Base-by-base conservation (phyloP, 1,140 invertebrate genomes). In the Periplaneta americana region DNA sequence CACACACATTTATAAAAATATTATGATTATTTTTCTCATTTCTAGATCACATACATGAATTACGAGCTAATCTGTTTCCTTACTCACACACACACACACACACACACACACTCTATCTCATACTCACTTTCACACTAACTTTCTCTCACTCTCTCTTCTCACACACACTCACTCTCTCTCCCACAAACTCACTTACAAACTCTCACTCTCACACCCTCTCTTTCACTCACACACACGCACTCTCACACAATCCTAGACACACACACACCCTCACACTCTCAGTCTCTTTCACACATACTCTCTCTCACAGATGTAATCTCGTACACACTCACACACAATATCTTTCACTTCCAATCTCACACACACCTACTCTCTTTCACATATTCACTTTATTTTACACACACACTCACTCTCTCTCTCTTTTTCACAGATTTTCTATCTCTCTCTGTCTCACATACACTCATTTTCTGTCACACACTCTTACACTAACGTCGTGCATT, bases 221-320 rank as follows among this genome's bases (percentile, higher is more conserved):
- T n/a, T n/a, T n/a, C n/a, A n/a, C n/a, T n/a, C n/a, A n/a, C 79
- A 80, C 79, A 28, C 79, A 22, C 79, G 15, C 79, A 78, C 37
- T 22, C 66, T 3, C 37, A 80, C 37, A 75, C 79, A 5, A 48
- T 75, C 79, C 15, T 48, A 78, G 57, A 3, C 2, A 31, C 79
- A 75, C 79, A 80, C 79, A 80, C 79, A 28, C 79, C 17, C 37
- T 22, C 79, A 2, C 66, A n/a, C 6, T 75, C 37, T 32, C 79
- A 80, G 57, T 22, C 79, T 17, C 79, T 17, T 48, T 75, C 37
- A 17, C 79, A 17, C 79, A 80, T 48, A 80, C 79, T 2, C 3
- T 78, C 79, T 1, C 79, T 3, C 37, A 15, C 66, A n/a, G 18
- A n/a, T 28, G 3, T 48, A 22, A 3, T 3, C 39, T n/a, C 66